Conservation (phyloP, 2,888 invertebrate species). For the Cosmopolites sordidus region DNA sequence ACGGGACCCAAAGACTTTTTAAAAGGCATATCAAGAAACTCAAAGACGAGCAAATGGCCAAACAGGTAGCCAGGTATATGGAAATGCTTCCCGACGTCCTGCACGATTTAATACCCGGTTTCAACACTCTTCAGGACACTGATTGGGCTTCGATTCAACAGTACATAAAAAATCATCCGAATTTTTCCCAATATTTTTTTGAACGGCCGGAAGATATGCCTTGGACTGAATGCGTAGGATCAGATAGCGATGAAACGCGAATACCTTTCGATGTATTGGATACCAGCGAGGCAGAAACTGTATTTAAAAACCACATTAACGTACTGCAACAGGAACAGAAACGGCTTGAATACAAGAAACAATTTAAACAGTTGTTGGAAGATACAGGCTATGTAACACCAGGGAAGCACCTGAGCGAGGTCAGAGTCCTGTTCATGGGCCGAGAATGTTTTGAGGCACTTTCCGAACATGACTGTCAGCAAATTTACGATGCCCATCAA, state of each 20-base stretch:
- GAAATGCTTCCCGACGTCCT: conserved; percentile 72
- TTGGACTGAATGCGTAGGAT: conserved; percentile 71
- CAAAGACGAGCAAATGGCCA: conserved; percentile 74
- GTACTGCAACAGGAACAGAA: conserved; percentile 89
- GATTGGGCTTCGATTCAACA: conserved; percentile 87
- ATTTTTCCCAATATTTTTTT: conserved; percentile 90
- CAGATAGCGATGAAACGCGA: conserved; percentile 63
- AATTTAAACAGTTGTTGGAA: conserved; percentile 88
- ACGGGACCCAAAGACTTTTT: conserved; percentile 66
- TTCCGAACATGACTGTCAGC: conserved; percentile 82
- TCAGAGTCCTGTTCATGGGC: conserved; percentile 87
- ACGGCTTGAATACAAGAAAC: conserved; percentile 87
- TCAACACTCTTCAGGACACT: conserved; percentile 66
- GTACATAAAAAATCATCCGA: conserved; percentile 84
- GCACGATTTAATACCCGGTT: conserved; percentile 74
- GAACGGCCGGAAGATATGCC: conserved; percentile 73
- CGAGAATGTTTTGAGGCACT: conserved; percentile 91
- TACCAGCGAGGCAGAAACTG: conserved; percentile 85
- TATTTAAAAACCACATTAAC: conserved; percentile 87
- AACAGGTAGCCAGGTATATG: conserved; percentile 72
- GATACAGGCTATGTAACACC: conserved; percentile 94
- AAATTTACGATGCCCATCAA: conserved; percentile 93
- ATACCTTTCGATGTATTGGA: conserved; percentile 91
- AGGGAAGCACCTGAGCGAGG: conserved; percentile 88
- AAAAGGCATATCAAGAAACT: conserved; percentile 74